Evolutionary conservation across 2,888 invertebrate species (phyloP), one percentile per base, ranked within the genome.

Genomic region (Agapostemon virescens): DNA sequence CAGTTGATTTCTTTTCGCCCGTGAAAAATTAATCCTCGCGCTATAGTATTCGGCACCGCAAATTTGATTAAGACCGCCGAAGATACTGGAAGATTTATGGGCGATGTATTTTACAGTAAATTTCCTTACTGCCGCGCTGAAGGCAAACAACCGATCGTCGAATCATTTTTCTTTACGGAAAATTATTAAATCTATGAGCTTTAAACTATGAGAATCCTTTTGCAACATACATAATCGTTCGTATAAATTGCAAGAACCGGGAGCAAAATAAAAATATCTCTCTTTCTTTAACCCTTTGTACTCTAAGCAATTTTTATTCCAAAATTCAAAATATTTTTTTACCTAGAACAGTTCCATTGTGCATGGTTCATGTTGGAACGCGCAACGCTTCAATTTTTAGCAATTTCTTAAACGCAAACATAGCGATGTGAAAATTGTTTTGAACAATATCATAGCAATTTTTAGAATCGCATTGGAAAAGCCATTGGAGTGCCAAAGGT

Each of bases 1-100:
- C 58, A 20, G 58, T 20, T 17, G 20, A 30, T 61, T 61, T 61
- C 20, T 30, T 55, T 26, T 55, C 26, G 23, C 58, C 30, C 1
- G 26, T 5, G 26, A 55, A 55, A 15, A 61, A 61, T 61, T 61
- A 61, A 61, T 61, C 58, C 33, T 61, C 58, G 7, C 58, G 30
- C 58, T 20, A 11, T 9, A 26, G 3, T 20, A 13, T 6, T 17
- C n/a, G 36, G 1, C 30, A 15, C 26, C 61, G 38, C 15, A 23
- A 68, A 63, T n/a, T 20, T 70, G 20, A 70, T 38, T 40, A 23
- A 17, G 23, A 52, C 15, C 36, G 17, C 17, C 52, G 7, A 1
- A 15, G 30, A 68, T 23, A 45, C 17, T 17, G 20, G 30, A 20
- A 42, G 42, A 40, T 11, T 42, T 42, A 42, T 45, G 55, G 26